These are phyloP conservation scores for Calidris pygmaea DNA, from an alignment of 2,113 vertebrate genomes.

Conservation along the genomic window DNA sequence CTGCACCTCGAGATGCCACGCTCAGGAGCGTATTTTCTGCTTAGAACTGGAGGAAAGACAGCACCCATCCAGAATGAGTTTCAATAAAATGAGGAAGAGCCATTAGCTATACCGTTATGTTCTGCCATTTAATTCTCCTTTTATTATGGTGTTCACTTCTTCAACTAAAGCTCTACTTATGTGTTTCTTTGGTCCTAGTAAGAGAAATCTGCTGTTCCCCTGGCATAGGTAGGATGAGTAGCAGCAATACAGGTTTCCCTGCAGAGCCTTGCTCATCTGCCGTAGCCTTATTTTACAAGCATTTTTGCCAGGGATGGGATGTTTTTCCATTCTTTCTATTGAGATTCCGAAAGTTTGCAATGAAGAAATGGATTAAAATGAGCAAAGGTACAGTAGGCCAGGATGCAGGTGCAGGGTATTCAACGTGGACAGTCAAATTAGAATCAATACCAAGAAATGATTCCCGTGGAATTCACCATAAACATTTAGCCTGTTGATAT, in stretches of 20 bases:
- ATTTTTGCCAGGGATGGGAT: neutral
- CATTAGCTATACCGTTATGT: neutral
- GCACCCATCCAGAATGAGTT: neutral
- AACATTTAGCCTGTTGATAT: neutral
- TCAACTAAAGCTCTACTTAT: neutral
- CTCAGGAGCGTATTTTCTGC: neutral
- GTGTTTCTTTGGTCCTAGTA: neutral
- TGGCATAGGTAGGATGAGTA: rapidly evolving
- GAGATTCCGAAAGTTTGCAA: neutral
- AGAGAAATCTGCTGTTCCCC: neutral
- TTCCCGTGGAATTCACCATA: neutral
- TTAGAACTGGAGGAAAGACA: neutral
- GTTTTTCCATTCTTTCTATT: neutral
- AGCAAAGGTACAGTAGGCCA: neutral
- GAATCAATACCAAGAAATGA: neutral
- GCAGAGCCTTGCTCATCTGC: neutral
- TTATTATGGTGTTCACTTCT: neutral
- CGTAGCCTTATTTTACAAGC: neutral
- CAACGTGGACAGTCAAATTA: neutral
- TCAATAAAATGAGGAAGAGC: neutral
- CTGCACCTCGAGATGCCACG: neutral
- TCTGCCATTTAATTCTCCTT: neutral
- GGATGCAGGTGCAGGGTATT: neutral
- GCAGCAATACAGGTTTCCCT: neutral
- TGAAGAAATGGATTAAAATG: neutral